phyloP scores from a whole-genome alignment of 2,113 vertebrate species.

The Origma solitaria region DNA sequence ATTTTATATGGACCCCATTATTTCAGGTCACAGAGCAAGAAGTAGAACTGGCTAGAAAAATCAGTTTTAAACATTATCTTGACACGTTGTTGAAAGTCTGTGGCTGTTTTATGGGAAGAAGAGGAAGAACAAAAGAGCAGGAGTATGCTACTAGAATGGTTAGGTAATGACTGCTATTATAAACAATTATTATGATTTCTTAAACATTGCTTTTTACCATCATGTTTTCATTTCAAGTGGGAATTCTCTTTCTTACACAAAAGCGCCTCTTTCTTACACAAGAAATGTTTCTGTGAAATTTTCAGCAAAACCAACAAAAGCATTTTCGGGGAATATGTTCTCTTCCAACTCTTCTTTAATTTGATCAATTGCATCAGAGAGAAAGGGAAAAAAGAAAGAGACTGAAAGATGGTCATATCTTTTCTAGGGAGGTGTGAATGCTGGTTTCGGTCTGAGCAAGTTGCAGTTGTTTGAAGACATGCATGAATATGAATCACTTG shows the following conservation, averaged over 20 bases:
- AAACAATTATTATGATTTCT: neutral
- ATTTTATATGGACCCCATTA: neutral
- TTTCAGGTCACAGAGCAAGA: neutral
- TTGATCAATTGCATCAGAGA: neutral
- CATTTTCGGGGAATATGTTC: neutral
- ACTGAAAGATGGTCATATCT: neutral
- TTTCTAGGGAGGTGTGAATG: neutral
- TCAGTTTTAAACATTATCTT: neutral
- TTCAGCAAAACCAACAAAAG: neutral
- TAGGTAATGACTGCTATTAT: neutral
- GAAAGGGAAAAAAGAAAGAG: neutral
- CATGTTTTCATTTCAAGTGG: neutral
- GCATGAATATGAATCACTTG: neutral
- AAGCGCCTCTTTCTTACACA: neutral
- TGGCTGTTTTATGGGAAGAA: neutral
- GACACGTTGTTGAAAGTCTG: neutral
- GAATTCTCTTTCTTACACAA: neutral
- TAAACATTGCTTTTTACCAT: neutral
- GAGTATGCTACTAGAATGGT: neutral
- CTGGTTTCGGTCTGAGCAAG: neutral
- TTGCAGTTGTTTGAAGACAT: conserved; percentile 1
- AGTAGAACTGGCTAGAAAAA: neutral
- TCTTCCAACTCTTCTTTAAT: conserved; percentile 2
- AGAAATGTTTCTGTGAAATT: neutral
- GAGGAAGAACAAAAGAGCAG: neutral